Base-by-base conservation (phyloP, 1,140 invertebrate species). In the Lysiphlebus fabarum region DNA sequence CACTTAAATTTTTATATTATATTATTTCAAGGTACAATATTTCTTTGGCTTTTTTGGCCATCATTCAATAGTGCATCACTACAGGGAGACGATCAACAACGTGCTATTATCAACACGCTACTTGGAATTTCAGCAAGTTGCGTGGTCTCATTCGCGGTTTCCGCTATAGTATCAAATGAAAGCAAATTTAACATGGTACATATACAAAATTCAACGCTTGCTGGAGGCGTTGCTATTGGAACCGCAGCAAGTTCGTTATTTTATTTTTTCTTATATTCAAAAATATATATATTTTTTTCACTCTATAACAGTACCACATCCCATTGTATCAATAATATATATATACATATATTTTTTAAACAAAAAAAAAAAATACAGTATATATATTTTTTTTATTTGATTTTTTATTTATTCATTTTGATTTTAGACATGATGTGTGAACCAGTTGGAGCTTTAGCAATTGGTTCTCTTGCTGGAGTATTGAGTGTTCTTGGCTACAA, bases 1-100 rank as follows among this genome's bases (percentile, higher is more conserved):
- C 2, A 40, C 7, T 40, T 40, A 8, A 40, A 40, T 40, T 40
- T 7, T 40, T 7, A 3, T 40, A 8, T 3, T 48, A 14, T n/a
- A 17, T 53, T 45, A 14, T 36, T 67, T 70, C 42, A 70, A 94
- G 92, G 93, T 59, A 94, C 94, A 1, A 77, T 96, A 11, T 97
- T 98, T 74, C 82, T 98, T 10, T 98, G 93, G 94, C 80, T 96
- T 51, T 98, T 92, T 75, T 98, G 95, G 94, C 96, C 96, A 1
- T 95, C 92, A 61, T 98, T 98, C 78, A 98, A 98, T 78, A 90
- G 90, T 2, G 92, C 87, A 0, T 80, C 90, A 33, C 82, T 91
- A 7, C 82, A 84, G 1, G 87, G 87, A 4, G 86, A 88, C 49
- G 87, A 89, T 66, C 88, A 91, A 67, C 87, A 93, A 62, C 81